phyloP scores from a whole-genome alignment of 2,113 vertebrate genomes.

The Mastomys natalensis region DNA sequence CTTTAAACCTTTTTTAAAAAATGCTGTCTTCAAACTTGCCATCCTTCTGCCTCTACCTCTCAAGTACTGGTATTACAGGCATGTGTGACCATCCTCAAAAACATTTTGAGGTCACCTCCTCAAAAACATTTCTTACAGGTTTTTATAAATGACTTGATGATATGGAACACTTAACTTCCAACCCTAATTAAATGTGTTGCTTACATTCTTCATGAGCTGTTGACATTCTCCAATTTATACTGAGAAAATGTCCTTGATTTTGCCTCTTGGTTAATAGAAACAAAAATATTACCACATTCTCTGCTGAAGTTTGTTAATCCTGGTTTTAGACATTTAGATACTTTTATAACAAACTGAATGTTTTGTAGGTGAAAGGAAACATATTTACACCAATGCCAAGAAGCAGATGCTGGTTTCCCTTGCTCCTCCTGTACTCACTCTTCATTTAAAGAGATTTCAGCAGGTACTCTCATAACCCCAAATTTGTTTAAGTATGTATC shows the following conservation, averaged over 20 bases:
- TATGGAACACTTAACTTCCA: background rate
- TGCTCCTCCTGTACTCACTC: constrained; percentile 94
- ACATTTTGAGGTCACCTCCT: too few species aligned
- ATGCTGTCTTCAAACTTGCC: background rate
- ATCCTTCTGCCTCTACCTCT: background rate
- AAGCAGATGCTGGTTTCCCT: constrained; percentile 98
- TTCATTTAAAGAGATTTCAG: constrained; percentile 98
- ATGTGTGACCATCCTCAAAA: background rate
- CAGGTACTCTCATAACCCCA: constrained; percentile 87
- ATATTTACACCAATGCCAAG: constrained; percentile 94
- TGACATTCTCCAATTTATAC: background rate
- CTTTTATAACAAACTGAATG: constrained; percentile 13
- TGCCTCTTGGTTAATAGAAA: constrained; percentile 10
- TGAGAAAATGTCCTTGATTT: constrained; percentile 41
- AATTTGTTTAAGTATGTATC: background rate
- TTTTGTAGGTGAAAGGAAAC: constrained; percentile 90
- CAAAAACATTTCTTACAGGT: background rate
- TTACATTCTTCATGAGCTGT: background rate
- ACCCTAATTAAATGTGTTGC: background rate
- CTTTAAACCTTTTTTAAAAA: background rate
- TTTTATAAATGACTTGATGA: constrained; percentile 41
- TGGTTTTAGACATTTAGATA: background rate
- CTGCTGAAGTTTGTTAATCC: background rate
- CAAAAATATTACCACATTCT: constrained; percentile 2
- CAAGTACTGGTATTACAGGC: background rate